A percentile compares a stretch with the other conserved stretches of the same genome.
phyloP scores from a whole-genome alignment of 2,888 invertebrate species.

The Agriopis aurantiaria region DNA sequence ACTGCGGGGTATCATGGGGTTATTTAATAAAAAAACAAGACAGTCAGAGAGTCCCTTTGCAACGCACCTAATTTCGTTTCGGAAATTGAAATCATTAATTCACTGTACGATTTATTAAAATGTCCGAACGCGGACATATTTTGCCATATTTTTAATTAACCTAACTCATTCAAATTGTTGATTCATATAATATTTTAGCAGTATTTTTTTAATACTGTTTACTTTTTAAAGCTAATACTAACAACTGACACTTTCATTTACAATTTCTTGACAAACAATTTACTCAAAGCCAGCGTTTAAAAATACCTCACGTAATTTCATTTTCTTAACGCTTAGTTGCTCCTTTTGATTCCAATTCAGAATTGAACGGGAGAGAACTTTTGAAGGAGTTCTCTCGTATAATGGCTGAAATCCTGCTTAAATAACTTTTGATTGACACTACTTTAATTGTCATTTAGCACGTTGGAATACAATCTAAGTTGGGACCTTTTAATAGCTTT shows the following conservation, averaged over 20 bases:
- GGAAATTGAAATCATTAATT: constrained; percentile 6
- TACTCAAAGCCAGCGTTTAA: neutral
- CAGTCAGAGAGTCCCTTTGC: neutral
- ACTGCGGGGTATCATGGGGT: too few relatives aligned
- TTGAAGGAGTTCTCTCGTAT: constrained; percentile 4
- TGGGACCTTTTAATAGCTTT: constrained; percentile 20
- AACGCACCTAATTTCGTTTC: neutral
- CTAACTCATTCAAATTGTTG: neutral
- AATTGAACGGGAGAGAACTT: constrained; percentile 7
- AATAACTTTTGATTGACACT: constrained; percentile 33
- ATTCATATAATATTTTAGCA: neutral
- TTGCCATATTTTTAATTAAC: constrained; percentile 3
- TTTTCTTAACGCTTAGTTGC: constrained; percentile 16
- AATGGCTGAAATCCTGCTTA: constrained; percentile 18
- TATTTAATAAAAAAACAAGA: neutral
- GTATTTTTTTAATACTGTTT: neutral
- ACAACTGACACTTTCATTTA: too few relatives aligned
- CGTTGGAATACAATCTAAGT: constrained; percentile 28
- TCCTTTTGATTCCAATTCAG: constrained; percentile 14
- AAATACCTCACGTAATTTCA: neutral
- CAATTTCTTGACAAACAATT: neutral
- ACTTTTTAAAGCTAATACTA: too few relatives aligned
- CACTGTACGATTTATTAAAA: neutral
- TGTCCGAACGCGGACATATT: neutral
- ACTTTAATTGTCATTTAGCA: constrained; percentile 31